Percentiles rank a stretch among this genome's conserved stretches.
Evolutionary conservation across 2,113 vertebrate genomes (phyloP).

Genomic region (Apistogramma diplotaenia): DNA sequence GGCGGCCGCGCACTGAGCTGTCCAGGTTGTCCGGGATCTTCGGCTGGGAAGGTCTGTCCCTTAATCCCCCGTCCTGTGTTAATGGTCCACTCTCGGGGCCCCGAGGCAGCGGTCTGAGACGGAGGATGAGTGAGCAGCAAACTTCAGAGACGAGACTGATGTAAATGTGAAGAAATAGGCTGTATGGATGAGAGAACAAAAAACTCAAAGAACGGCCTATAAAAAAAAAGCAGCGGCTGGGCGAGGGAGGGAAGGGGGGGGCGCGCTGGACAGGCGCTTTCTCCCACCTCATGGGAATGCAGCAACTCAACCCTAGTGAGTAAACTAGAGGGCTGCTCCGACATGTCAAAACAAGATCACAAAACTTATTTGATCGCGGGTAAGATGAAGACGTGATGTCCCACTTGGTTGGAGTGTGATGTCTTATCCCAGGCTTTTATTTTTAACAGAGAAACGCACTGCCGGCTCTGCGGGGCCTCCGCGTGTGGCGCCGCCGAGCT

Average conservation of each 20-base stretch:
- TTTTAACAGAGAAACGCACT: conserved; percentile 15
- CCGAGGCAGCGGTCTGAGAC: conserved; percentile 32
- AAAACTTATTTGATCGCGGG: conserved; percentile 46
- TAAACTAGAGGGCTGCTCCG: conserved; percentile 14
- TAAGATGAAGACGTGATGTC: conserved; percentile 34
- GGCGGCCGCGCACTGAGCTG: neutral
- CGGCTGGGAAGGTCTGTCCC: conserved; percentile 33
- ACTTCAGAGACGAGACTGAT: conserved; percentile 65
- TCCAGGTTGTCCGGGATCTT: conserved; percentile 56
- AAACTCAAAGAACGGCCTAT: conserved; percentile 41
- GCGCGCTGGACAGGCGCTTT: conserved; percentile 9
- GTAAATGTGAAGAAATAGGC: conserved; percentile 71
- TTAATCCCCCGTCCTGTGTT: conserved; percentile 46
- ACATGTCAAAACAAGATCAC: conserved; percentile 51
- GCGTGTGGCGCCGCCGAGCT: neutral
- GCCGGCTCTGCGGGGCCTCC: neutral
- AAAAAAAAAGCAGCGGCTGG: conserved; percentile 16
- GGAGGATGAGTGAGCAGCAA: conserved; percentile 49
- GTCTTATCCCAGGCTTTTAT: conserved; percentile 1
- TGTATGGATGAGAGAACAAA: conserved; percentile 44
- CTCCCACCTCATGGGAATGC: conserved; percentile 33
- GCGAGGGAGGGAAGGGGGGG: neutral
- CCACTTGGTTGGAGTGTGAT: conserved; percentile 21
- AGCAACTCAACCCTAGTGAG: conserved; percentile 15
- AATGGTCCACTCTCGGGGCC: conserved; percentile 47